Evolutionary conservation across 2,888 invertebrate genomes (phyloP), one percentile per base, ranked within the genome.

Genomic region (Drosophila borborema): DNA sequence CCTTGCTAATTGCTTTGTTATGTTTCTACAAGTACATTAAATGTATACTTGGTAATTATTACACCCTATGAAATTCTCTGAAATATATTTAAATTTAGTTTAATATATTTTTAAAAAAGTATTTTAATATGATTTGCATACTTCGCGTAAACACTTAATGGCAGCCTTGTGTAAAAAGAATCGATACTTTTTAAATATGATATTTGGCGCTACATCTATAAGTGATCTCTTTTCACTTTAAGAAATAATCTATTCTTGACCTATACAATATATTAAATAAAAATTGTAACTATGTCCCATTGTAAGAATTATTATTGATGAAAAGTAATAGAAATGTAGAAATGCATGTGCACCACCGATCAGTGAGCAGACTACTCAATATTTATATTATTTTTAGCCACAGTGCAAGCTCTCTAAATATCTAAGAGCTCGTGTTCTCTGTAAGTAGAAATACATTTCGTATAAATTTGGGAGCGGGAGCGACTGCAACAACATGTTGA

Each of bases 401-500:
- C 31, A 16, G 18, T 41, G n/a, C 16, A 49, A 20, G 31, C 72
- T 72, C 56, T 72, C 65, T 40, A 20, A 23, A 23, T 38, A 1
- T 31, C 41, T 49, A 18, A 69, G 58, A 49, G 41, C 23, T 20
- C 16, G 9, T 12, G 23, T 56, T 58, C 61, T 67, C 67, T 64
- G 64, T 36, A 14, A 43, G 48, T 38, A 53, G 40, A 71, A 60
- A n/a, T 77, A 55, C 61, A 63, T 64, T 78, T 43, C 14, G 60
- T 56, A 6, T 38, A 49, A 64, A 41, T 51, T 77, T 66, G 61
- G 51, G 28, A 64, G 60, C 53, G 60, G 38, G n/a, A 62, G 62
- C 49, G 36, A 49, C 34, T 51, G 56, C n/a, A n/a, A 41, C 31
- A 36, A 49, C 55, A 92, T 92, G 93, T 68, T 92, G 40, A 92